These are phyloP conservation scores for Marcusenius ussheri DNA, from an alignment of 2,113 vertebrate genomes.

Conservation along the genomic window DNA sequence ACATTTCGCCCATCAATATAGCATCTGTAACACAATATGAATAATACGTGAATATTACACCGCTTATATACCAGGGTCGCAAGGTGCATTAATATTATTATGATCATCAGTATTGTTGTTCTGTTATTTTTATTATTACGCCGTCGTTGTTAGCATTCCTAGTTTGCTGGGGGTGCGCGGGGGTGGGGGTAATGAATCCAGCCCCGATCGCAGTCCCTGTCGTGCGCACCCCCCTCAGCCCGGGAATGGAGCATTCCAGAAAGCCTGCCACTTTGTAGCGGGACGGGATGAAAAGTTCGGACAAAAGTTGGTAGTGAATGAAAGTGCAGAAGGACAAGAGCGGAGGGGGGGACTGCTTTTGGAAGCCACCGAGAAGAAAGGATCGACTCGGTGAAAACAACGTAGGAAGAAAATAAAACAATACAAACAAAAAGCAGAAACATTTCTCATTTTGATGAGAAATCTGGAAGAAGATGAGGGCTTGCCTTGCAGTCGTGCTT, in stretches of 20 bases:
- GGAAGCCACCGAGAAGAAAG: neutral
- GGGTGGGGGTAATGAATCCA: neutral
- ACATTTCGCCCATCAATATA: neutral
- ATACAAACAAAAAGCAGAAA: neutral
- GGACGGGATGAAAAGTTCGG: conserved; percentile 39
- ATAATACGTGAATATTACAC: neutral
- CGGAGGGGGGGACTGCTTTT: neutral
- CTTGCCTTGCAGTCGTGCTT: conserved; percentile 22
- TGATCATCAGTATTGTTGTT: neutral
- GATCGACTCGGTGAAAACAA: neutral
- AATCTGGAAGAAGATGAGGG: conserved; percentile 31
- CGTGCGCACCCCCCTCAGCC: neutral
- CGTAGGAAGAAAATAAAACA: neutral
- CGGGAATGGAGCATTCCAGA: conserved; percentile 37
- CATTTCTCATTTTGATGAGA: neutral
- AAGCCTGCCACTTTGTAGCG: conserved; percentile 23
- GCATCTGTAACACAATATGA: neutral
- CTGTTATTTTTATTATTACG: neutral
- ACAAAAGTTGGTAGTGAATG: conserved; percentile 34
- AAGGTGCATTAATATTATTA: neutral
- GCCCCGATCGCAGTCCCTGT: neutral
- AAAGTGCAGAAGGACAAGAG: conserved; percentile 18
- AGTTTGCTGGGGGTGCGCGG: neutral
- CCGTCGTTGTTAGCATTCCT: neutral
- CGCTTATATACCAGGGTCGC: neutral